Evolutionary conservation across 2,888 invertebrate genomes (phyloP), one percentile per base, ranked within the genome.

Genomic region (Acanthoscelides obtectus): DNA sequence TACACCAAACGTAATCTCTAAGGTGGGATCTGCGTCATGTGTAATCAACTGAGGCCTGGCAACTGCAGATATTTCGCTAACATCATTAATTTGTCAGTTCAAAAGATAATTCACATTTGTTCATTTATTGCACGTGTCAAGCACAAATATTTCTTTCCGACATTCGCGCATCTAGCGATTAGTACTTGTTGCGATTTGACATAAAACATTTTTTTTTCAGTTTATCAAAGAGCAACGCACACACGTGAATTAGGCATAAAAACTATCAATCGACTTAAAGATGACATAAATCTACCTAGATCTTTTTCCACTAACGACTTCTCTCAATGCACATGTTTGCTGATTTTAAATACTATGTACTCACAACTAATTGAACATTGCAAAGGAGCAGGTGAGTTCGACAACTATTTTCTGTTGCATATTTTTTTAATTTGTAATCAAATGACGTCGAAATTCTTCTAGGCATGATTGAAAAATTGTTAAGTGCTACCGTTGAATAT

Each of bases 301-400:
- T 82, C 82, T 0, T 90, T 90, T 75, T 87, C 88, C 0, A 85
- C 87, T 0, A 77, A 87, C 3, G 87, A 90, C 74, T 87, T 89
- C 73, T 84, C 85, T 0, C 84, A 86, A 67, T 92, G 91, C 78
- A 88, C 89, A 77, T 91, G 91, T 80, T 81, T 87, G 45, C 77
- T 87, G 17, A 90, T 90, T 73, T 81, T 91, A 67, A 84, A 85
- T 25, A 86, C 88, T 0, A 87, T 88, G 66, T 91, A 90, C 77
- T 86, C 86, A 0, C 89, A 90, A 79, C 84, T 90, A 67, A 84
- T 90, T 63, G 87, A 88, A 0, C 91, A 91, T 79, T 90, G 89
- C 79, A 87, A 86, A 68, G 89, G 89, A 68, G 88, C 90, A 72
- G 89, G 90, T 89, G 82, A 83, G 22, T 2, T 66, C 8, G 20